A percentile compares a stretch with the other conserved stretches of the same genome.
Conservation (phyloP, 1,140 invertebrate genomes). For the Aphaenogaster ashmeadi region DNA sequence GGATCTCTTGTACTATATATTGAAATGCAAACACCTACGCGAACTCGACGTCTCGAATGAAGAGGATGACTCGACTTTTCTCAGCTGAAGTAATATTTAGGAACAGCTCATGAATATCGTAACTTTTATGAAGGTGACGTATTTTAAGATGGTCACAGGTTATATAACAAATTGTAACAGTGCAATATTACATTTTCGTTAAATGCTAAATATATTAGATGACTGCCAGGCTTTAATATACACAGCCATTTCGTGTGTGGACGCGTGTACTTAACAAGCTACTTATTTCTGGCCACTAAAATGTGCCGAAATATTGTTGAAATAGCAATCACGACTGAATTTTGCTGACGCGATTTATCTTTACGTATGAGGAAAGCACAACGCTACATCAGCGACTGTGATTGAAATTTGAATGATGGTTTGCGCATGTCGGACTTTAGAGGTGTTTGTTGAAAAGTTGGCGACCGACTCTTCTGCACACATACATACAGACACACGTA, state of each 20-base stretch:
- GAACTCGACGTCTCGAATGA: not conserved
- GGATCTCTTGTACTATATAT: slow-evolving; percentile 69
- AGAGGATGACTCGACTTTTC: slow-evolving; percentile 23
- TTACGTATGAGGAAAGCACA: slow-evolving; percentile 19
- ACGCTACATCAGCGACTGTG: slow-evolving; percentile 48
- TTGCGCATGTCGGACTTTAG: slow-evolving; percentile 24
- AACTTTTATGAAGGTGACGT: slow-evolving; percentile 26
- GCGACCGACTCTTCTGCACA: slow-evolving; percentile 38
- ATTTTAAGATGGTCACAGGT: slow-evolving; percentile 19
- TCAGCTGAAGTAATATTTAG: slow-evolving; percentile 44
- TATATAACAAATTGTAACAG: slow-evolving; percentile 30
- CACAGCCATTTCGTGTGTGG: not conserved
- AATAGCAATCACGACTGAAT: slow-evolving; percentile 13
- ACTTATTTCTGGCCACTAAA: not conserved
- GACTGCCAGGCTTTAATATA: not conserved
- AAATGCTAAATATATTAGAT: slow-evolving; percentile 34
- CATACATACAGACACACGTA: slow-evolving; percentile 35
- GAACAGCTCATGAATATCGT: slow-evolving; percentile 28
- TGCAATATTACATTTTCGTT: slow-evolving; percentile 40
- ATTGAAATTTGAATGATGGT: slow-evolving; percentile 43
- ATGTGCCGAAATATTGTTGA: not conserved
- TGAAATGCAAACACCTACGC: slow-evolving; percentile 34
- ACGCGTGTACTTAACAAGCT: not conserved
- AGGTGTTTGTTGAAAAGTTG: slow-evolving; percentile 46
- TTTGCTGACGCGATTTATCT: slow-evolving; percentile 30